Percentiles rank a stretch among this genome's conserved stretches.
These are phyloP conservation scores for Poecilia velifera DNA, from an alignment of 2,797 vertebrate species.

Conservation along the genomic window DNA sequence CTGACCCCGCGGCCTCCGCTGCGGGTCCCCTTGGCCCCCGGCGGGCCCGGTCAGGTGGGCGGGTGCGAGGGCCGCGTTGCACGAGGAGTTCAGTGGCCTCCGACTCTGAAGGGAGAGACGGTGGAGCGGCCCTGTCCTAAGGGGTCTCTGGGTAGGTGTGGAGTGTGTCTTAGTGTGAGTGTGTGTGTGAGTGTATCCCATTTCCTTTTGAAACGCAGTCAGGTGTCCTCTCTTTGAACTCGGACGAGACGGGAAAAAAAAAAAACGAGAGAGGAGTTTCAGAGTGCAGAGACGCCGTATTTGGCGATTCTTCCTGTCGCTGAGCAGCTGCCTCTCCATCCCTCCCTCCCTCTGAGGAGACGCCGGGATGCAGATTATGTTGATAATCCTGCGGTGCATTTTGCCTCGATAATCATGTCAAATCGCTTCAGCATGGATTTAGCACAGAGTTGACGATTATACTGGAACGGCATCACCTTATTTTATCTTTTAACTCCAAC, in stretches of 20 bases:
- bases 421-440: conserved; percentile 36
- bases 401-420: conserved; percentile 31
- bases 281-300: conserved; percentile 21
- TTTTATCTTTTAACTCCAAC: conserved; percentile 23
- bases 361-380: conserved; percentile 48
- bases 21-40: conserved; percentile 77
- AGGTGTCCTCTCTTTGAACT: conserved; percentile 70
- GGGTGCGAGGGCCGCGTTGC: conserved; percentile 87
- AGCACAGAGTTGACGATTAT: conserved; percentile 20
- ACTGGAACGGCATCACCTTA: conserved; percentile 12
- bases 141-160: conserved; percentile 87
- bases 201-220: conserved; percentile 68
- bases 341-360: conserved; percentile 34
- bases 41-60: conserved; percentile 77
- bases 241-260: conserved; percentile 43
- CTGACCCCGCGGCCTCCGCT: conserved; percentile 84
- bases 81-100: conserved; percentile 88
- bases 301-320: conserved; percentile 40
- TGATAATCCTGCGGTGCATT: conserved; percentile 30
- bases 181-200: conserved; percentile 40
- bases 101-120: conserved; percentile 89
- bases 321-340: conserved; percentile 50
- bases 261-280: conserved; percentile 24
- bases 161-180: conserved; percentile 4
- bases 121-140: conserved; percentile 93